Evolutionary conservation across 1,140 invertebrate species (phyloP).

Genomic region (Drosophila bocki): DNA sequence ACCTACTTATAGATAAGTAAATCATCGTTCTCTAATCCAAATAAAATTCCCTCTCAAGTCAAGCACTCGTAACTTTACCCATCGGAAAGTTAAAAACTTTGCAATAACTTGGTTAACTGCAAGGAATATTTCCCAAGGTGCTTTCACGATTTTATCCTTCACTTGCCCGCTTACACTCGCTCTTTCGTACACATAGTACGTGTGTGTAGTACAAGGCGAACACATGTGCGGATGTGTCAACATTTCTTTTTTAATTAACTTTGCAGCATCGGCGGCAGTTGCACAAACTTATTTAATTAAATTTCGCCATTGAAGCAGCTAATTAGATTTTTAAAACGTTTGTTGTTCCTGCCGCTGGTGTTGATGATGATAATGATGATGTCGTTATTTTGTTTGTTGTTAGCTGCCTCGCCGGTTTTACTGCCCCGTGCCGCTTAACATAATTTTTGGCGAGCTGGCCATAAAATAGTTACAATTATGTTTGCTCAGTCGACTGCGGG

Average conservation of each 20-base stretch:
- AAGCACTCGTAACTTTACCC: constrained; percentile 28
- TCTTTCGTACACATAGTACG: not conserved
- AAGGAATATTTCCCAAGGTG: constrained; percentile 39
- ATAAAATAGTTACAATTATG: constrained; percentile 74
- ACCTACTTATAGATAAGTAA: constrained; percentile 18
- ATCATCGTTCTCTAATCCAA: constrained; percentile 33
- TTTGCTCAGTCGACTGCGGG: constrained; percentile 46
- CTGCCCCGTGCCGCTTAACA: constrained; percentile 36
- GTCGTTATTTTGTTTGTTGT: constrained; percentile 29
- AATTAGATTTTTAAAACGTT: constrained; percentile 74
- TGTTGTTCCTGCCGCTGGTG: constrained; percentile 30
- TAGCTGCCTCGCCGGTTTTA: constrained; percentile 20
- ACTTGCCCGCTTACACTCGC: not conserved
- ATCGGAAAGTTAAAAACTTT: constrained; percentile 23
- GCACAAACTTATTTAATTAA: constrained; percentile 81
- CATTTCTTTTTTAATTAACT: constrained; percentile 80
- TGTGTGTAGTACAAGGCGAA: not conserved
- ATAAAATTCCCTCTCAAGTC: constrained; percentile 26
- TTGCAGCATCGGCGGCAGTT: constrained; percentile 66
- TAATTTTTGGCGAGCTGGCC: constrained; percentile 59
- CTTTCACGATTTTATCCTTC: constrained; percentile 33
- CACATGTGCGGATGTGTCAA: constrained; percentile 41
- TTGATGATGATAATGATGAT: constrained; percentile 45
- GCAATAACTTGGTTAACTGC: constrained; percentile 35
- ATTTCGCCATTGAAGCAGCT: constrained; percentile 78